Evolutionary conservation across 2,888 invertebrate genomes (phyloP).

Genomic region (Anthophora plumipes): DNA sequence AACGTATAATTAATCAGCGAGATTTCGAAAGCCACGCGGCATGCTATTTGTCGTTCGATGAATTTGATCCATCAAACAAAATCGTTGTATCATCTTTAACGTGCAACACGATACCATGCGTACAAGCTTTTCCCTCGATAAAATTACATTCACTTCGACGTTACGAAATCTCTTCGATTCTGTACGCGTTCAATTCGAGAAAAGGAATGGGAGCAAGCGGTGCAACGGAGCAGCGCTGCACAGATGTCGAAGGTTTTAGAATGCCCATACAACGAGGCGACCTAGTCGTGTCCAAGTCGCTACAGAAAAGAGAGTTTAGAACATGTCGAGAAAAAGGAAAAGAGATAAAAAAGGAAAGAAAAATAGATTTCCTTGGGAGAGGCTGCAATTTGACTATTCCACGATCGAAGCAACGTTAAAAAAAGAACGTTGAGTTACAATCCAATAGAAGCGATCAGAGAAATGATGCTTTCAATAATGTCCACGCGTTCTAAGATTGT

Average conservation of each 20-base stretch:
- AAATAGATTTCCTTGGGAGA: slow-evolving; percentile 19
- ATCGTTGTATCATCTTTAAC: background rate
- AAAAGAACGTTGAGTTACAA: slow-evolving; percentile 17
- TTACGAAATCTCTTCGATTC: background rate
- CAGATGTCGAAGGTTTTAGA: slow-evolving; percentile 17
- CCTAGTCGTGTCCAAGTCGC: background rate
- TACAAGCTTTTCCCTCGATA: background rate
- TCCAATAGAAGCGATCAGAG: slow-evolving; percentile 29
- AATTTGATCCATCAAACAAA: background rate
- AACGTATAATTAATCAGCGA: too few relatives aligned
- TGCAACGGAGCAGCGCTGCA: too few relatives aligned
- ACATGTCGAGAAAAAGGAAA: background rate
- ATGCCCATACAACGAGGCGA: slow-evolving; percentile 5
- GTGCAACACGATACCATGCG: too few relatives aligned
- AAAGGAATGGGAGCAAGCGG: background rate
- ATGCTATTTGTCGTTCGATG: too few relatives aligned
- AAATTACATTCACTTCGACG: background rate
- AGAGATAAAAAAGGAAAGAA: background rate
- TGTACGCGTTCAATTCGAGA: background rate
- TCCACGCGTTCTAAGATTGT: slow-evolving; percentile 21
- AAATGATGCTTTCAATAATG: slow-evolving; percentile 48
- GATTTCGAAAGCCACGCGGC: too few relatives aligned
- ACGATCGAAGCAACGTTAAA: slow-evolving; percentile 1
- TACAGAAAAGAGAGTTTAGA: slow-evolving; percentile 1
- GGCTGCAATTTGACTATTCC: background rate